Conservation (phyloP, 2,888 invertebrate genomes). For the Synanthedon vespiformis region DNA sequence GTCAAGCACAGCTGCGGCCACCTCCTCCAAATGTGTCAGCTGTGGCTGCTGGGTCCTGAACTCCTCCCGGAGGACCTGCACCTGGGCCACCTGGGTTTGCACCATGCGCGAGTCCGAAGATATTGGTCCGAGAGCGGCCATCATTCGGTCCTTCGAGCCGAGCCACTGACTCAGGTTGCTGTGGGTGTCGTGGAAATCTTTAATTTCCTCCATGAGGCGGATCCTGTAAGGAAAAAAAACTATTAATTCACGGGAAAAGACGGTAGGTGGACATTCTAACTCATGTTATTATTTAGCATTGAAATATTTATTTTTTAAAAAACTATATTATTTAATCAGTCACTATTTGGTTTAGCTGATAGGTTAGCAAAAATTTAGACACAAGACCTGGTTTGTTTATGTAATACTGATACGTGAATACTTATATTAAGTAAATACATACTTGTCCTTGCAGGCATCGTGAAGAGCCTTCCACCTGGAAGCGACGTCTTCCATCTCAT, state of each 20-base stretch:
- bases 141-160: conserved; percentile 93
- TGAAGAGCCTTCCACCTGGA: conserved; percentile 88
- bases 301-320: no score
- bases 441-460: conserved; percentile 81
- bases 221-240: conserved; percentile 47
- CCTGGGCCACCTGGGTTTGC: conserved; percentile 91
- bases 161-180: conserved; percentile 89
- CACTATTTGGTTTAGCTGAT: no score
- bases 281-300: neutral
- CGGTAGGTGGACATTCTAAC: neutral
- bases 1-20: conserved; percentile 80
- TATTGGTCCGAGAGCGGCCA: conserved; percentile 94
- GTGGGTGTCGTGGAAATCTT: conserved; percentile 92
- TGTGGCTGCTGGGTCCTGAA: conserved; percentile 93
- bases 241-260: no score
- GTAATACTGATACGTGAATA: no score
- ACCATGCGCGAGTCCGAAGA: conserved; percentile 96
- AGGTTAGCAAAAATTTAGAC: no score
- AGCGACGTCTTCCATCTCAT: conserved; percentile 85
- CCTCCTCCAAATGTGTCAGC: conserved; percentile 84
- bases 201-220: conserved; percentile 85
- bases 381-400: no score
- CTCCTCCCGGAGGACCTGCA: conserved; percentile 94
- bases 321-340: no score
- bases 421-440: conserved; percentile 16